Base-by-base conservation (phyloP, 2,797 vertebrate genomes). In the Varecia variegata region DNA sequence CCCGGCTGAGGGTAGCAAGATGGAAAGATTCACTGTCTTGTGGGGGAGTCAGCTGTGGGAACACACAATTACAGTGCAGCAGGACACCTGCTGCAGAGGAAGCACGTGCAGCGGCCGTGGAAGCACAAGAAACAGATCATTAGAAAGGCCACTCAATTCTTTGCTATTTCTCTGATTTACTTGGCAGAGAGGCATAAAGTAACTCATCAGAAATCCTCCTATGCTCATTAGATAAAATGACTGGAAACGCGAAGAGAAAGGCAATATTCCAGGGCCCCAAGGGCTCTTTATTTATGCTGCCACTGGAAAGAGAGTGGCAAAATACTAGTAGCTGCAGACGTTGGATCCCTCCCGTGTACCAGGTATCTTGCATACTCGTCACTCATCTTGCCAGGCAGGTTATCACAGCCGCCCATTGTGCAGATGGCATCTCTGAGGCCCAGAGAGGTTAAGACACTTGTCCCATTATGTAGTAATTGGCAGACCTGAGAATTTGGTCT, bases 151-250 rank as follows among this genome's bases (percentile, higher is more conserved):
- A 40, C 74, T 35, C 32, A 18, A 62, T 83, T 92, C 60, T 84
- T 84, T 71, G 47, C 67, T 50, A 81, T 35, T 91, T 84, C 84
- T 95, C 80, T 76, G 83, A 84, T 67, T 76, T 68, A 88, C 70
- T 79, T 83, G 90, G 68, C 84, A 86, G 27, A 89, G 50, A 81
- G 86, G 90, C 84, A 81, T 32, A 71, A 94, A 92, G 52, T 43
- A 88, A 79, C 56, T 77, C 90, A 76, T 77, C 35, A 86, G 85
- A 86, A 88, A 54, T 74, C 67, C 76, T 91, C 81, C 47, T 43
- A 12, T 77, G 58, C 45, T 88, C 54, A 38, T 74, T 52, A 88
- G 71, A 89, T 52, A 56, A 96, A 67, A 58, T 0, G 0, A 76
- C 35, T 80, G 77, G 30, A 88, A 86, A 95, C 43, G 12, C 0